Evolutionary conservation across 2,797 vertebrate species (phyloP).

Genomic region (Darevskia mixta): DNA sequence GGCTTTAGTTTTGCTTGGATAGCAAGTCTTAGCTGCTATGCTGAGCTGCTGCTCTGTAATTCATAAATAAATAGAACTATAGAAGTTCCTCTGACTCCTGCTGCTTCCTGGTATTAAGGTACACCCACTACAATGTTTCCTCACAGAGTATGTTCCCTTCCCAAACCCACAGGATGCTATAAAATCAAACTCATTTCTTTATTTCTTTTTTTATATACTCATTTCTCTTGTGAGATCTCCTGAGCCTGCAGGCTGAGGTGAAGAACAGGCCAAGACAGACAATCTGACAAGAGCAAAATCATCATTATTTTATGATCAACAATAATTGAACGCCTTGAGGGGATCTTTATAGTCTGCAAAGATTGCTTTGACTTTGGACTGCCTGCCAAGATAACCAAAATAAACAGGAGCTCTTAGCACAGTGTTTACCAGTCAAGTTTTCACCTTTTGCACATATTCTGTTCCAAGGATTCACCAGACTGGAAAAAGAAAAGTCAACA

Average conservation of each 20-base stretch:
- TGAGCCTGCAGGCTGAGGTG: not conserved
- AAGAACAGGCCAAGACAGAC: not conserved
- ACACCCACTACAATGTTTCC: too few species aligned
- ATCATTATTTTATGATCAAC: not conserved
- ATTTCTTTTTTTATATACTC: not conserved
- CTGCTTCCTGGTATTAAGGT: too few species aligned
- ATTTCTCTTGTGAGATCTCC: not conserved
- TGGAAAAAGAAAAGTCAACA: conserved; percentile 37
- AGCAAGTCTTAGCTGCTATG: too few species aligned
- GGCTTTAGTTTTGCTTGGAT: too few species aligned
- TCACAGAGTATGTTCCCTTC: too few species aligned
- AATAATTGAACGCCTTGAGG: conserved; percentile 1
- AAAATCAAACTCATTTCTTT: too few species aligned
- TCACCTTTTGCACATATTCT: conserved; percentile 43
- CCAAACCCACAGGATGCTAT: too few species aligned
- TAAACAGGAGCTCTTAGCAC: conserved; percentile 16
- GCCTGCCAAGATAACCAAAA: conserved; percentile 7
- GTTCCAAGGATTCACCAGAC: conserved; percentile 37
- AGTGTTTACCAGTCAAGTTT: conserved; percentile 35
- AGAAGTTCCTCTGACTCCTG: too few species aligned
- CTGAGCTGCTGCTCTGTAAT: too few species aligned
- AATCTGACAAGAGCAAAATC: not conserved
- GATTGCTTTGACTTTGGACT: conserved; percentile 30
- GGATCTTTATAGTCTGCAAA: conserved; percentile 13
- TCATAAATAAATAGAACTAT: too few species aligned